phyloP scores from a whole-genome alignment of 1,140 invertebrate species.

The Lucilia cuprina region DNA sequence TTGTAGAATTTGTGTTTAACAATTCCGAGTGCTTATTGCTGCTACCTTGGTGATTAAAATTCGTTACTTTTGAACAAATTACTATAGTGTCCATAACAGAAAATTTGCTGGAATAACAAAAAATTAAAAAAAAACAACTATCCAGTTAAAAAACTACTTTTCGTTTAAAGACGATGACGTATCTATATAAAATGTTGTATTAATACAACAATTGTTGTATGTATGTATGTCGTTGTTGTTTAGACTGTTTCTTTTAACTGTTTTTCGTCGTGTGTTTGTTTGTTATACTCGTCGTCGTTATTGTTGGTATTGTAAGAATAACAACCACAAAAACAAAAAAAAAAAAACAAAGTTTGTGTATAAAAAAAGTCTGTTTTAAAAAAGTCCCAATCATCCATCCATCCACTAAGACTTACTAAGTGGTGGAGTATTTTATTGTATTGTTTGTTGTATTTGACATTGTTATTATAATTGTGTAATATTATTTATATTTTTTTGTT shows the following conservation, averaged over 20 bases:
- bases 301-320: background rate
- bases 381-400: background rate
- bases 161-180: constrained; percentile 26
- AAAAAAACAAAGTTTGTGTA: background rate
- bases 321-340: background rate
- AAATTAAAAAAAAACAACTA: background rate
- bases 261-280: background rate
- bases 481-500: background rate
- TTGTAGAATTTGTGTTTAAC: background rate
- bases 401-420: background rate
- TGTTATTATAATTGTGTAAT: constrained; percentile 18
- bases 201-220: too few species aligned
- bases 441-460: constrained; percentile 4
- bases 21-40: background rate
- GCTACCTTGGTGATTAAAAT: constrained; percentile 11
- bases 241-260: background rate
- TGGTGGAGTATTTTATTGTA: background rate
- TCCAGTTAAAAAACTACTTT: constrained; percentile 21
- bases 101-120: background rate
- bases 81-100: background rate
- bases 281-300: background rate
- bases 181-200: constrained; percentile 20
- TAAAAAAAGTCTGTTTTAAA: constrained; percentile 4
- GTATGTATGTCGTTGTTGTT: background rate
- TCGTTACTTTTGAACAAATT: background rate